Conservation (phyloP, 2,888 invertebrate species). For the Acanthosepion lycidas region DNA sequence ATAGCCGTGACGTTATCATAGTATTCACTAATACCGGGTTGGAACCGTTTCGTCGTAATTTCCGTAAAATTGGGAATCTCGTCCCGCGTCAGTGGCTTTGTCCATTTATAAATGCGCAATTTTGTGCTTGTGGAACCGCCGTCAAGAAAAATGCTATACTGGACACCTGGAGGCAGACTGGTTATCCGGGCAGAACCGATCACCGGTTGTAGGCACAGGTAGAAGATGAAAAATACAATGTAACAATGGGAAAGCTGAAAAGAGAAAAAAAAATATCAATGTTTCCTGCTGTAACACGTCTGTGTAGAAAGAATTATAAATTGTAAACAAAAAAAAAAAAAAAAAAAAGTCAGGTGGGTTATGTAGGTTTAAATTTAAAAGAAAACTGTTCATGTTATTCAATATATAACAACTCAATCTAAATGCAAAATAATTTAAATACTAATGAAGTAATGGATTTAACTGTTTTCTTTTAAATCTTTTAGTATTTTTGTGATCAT, state of each 20-base stretch:
- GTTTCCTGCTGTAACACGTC: too few relatives aligned
- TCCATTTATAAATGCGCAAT: slow-evolving; percentile 76
- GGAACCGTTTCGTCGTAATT: slow-evolving; percentile 55
- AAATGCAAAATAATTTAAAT: too few relatives aligned
- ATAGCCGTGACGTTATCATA: slow-evolving; percentile 53
- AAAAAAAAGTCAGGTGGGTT: too few relatives aligned
- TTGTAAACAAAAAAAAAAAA: too few relatives aligned
- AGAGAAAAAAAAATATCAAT: neutral
- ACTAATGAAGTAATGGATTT: too few relatives aligned
- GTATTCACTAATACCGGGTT: slow-evolving; percentile 59
- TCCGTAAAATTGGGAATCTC: slow-evolving; percentile 50
- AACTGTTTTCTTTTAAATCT: too few relatives aligned
- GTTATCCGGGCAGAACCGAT: neutral
- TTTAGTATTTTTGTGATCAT: too few relatives aligned
- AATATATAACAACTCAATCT: too few relatives aligned
- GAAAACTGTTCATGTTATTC: too few relatives aligned
- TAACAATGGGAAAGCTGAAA: neutral
- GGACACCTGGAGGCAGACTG: slow-evolving; percentile 48
- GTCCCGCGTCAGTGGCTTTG: slow-evolving; percentile 48
- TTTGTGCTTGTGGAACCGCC: slow-evolving; percentile 77
- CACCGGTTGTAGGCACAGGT: slow-evolving; percentile 40
- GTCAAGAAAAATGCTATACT: slow-evolving; percentile 76
- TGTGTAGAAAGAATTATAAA: too few relatives aligned
- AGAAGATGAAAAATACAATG: slow-evolving; percentile 39
- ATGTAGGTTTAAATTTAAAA: too few relatives aligned